Base-by-base conservation (phyloP, 2,888 invertebrate genomes). In the Drosophila infuscata region DNA sequence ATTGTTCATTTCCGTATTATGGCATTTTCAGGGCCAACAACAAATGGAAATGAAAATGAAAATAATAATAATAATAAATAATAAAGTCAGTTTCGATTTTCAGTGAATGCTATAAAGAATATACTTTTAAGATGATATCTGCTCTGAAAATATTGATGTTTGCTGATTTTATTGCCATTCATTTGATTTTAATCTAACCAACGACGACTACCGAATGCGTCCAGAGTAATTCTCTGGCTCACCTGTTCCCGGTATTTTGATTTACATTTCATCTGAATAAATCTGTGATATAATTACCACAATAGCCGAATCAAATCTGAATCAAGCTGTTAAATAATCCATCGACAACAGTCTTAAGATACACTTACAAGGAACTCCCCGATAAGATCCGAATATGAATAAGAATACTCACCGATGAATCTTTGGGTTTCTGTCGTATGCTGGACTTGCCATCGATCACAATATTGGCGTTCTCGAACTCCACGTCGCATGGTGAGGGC, bases 401-500 rank as follows among this genome's bases (percentile, higher is more conserved):
- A 20, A 15, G 35, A 25, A 15, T 69, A 92, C 93, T 91, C 70
- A 93, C 93, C 91, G 91, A 84, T 82, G 90, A 83, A 83, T 93
- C 93, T 92, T 92, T 93, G 86, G 91, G 69, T 90, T 94, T 94
- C 91, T 94, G 94, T 84, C 95, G 95, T 92, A 98, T 95, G 94
- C 96, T 97, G 92, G 97, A 97, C 93, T 95, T 96, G 71, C 98
- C 98, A 94, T 97, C 97, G 94, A 98, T 98, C 93, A 98, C 95
- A 92, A 98, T 95, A 94, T 97, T 97, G 94, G 96, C 97, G 94
- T 97, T 97, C 93, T 96, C 95, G 94, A 98, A 97, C 86, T 95
- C 95, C 89, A 97, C 96, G 94, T 96, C 95, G 94, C 97, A 97
- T 41, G 97, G 97, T 89, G 97, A 96, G 48, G 97, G 97, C 79